Evolutionary conservation across 2,888 invertebrate genomes (phyloP), one percentile per base, ranked within the genome.

Genomic region (Creontiades dilutus): DNA sequence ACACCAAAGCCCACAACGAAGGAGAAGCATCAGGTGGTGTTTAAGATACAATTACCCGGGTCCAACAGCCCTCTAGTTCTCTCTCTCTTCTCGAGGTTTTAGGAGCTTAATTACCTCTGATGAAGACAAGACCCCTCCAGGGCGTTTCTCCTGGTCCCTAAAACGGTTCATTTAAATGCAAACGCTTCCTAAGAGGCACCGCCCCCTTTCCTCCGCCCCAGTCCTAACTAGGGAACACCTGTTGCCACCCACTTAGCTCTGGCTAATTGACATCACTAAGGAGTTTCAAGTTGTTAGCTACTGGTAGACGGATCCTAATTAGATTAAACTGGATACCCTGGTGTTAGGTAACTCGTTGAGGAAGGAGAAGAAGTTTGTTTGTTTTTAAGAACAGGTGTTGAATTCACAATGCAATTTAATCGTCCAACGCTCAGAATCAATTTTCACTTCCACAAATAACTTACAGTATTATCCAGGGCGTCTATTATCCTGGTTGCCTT

Each of bases 81-180:
- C 81, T 19, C 11, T 75, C 86, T 86, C 55, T 19, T 68, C 47
- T 46, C 86, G n/a, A 86, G 86, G 76, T 87, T 87, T 87, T 37
- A 78, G 78, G 28, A n/a, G 46, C 87, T 87, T 87, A 87, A 87
- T 87, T 87, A 87, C 87, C 87, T 48, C 87, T 87, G 87, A 87
- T 87, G 87, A 87, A 87, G 87, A 87, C 87, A 78, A 84, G 48
- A n/a, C 87, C 87, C 87, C 78, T 78, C 23, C 78, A 68, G 37
- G 48, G 76, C 47, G 48, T 87, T 87, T 78, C 78, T 78, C 52
- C 48, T 82, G 52, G 23, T 55, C 52, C 87, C 46, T 78, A n/a
- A 86, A 86, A 86, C 46, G 68, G 76, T 87, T 87, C 87, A 87
- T 87, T 87, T 87, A 87, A 76, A 87, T 87, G 87, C 87, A 87